Evolutionary conservation across 1,140 invertebrate species (phyloP), one percentile per base, ranked within the genome.

Genomic region (Stratiolaelaps scimitus): DNA sequence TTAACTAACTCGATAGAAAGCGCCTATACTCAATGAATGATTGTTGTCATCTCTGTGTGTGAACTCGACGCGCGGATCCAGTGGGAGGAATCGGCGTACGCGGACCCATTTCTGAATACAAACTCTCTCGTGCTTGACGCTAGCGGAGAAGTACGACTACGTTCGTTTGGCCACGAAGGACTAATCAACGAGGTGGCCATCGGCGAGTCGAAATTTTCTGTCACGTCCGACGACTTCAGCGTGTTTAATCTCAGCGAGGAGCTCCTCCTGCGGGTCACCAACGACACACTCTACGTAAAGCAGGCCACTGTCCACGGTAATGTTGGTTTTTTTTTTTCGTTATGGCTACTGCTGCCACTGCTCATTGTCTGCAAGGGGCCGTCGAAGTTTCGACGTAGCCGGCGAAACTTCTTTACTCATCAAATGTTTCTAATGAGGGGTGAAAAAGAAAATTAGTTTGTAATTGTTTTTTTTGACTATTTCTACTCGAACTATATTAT

Each of bases 211-310:
- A 23, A n/a, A 60, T 60, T 60, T 34, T 15, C 23, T 10, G 53
- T 60, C 15, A 60, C 13, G 15, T 60, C 53, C 26, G 53, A 60
- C 53, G 53, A 60, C 53, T 60, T 60, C 53, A 60, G 53, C 23
- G 53, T 60, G 1, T 60, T 60, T 23, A 60, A 26, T 26, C 23
- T 5, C 15, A 10, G 34, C 53, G 53, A 60, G 26, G 53, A 60
- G 53, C 23, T 60, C 26, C 23, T 60, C 1, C 34, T 60, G 6
- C 53, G 53, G 1, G 53, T 60, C 23, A 60, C 53, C 1, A 60
- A 60, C 10, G 53, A 60, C 53, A 60, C 26, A 29, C 53, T 60
- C 23, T 34, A 60, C 23, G 53, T 60, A 1, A 60, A 60, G 23
- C 53, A 60, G 6, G 34, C 53, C 2, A 60, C 53, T 15, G 34